Evolutionary conservation across 2,888 invertebrate species (phyloP), one percentile per base, ranked within the genome.

Genomic region (Campoplex nolae): DNA sequence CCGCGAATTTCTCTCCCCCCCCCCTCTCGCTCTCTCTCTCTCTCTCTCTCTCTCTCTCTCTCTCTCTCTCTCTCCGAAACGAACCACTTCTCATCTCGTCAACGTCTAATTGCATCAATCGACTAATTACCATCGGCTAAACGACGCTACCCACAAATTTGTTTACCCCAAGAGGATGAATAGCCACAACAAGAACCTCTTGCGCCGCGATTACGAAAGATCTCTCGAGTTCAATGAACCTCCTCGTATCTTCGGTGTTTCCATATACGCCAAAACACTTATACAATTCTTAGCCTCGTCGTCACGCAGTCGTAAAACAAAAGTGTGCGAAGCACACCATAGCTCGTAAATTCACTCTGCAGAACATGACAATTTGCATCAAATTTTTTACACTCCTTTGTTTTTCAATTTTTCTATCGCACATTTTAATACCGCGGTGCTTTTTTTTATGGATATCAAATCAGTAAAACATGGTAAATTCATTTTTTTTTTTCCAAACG

Each of bases 81-180:
- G 76, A 76, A 58, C 16, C 79, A 78, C 78, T 78, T 28, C 75
- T 76, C 80, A 48, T 79, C 78, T 86, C 78, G 83, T 75, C 75
- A 68, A 71, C 81, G 78, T 89, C 18, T 71, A 89, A 92, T 90
- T 90, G 88, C 76, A 85, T 86, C 86, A 90, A 91, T 92, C 89
- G 86, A 85, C 82, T 89, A 88, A 89, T 92, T 90, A 88, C 78
- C 83, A 48, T 70, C 76, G 80, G 75, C 83, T 78, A 70, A 71
- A 71, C 78, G 81, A 32, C 56, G 65, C 62, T 81, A 67, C 65
- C 85, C 88, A 79, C 87, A 90, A 91, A 90, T 91, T 91, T 90
- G 89, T 91, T 91, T 91, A 89, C 84, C 82, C 68, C 83, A 77
- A 73, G 78, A 54, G 32, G 38, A 54, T 45, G 51, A 28, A 74